Conservation (phyloP, 2,797 vertebrate genomes). For the Vipera ursinii region DNA sequence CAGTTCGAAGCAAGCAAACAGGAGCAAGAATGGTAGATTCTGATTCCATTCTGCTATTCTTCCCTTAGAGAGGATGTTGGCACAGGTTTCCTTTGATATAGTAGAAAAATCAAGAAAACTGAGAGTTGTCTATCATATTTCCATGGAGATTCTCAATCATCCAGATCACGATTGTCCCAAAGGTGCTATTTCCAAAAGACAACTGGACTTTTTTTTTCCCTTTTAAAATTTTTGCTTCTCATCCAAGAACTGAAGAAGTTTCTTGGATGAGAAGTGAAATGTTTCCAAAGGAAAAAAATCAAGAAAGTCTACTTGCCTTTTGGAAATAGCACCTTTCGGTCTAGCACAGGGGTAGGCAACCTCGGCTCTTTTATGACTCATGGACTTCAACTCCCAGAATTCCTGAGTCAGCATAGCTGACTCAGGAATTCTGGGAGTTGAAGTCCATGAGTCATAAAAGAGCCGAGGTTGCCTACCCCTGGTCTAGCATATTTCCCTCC, state of each 20-base stretch:
- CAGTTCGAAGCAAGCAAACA: background rate
- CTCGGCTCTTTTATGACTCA: no score
- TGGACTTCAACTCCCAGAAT: no score
- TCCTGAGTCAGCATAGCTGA: no score
- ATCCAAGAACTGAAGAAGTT: background rate
- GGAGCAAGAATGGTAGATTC: background rate
- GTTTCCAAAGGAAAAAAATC: background rate
- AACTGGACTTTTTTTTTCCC: background rate
- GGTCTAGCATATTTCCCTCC: background rate
- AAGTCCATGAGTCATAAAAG: no score
- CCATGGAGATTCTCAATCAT: background rate
- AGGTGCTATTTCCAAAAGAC: background rate
- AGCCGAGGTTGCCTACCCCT: no score
- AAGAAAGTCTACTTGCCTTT: background rate
- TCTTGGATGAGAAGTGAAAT: background rate
- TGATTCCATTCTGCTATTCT: background rate
- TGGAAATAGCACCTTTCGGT: background rate
- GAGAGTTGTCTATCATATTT: background rate
- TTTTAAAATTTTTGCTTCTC: background rate
- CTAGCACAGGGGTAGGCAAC: no score
- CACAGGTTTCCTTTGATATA: background rate
- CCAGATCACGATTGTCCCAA: background rate
- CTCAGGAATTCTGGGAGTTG: no score
- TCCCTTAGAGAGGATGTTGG: background rate
- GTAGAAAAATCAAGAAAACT: background rate